Base-by-base conservation (phyloP, 2,888 invertebrate genomes). In the Yponomeuta evonymella region DNA sequence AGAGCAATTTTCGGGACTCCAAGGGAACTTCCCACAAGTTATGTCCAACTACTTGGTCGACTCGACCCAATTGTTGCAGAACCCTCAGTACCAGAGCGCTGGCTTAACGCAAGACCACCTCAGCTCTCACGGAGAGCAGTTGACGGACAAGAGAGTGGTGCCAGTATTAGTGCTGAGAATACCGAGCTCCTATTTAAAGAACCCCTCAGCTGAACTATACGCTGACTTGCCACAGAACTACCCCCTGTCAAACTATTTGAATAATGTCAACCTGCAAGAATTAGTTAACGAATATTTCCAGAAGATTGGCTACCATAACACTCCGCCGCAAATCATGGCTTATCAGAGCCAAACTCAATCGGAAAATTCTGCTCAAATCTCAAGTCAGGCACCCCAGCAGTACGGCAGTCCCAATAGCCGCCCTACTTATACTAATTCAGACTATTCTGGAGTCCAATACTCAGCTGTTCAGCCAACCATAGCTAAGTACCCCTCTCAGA, bases 161-260 rank as follows among this genome's bases (percentile, higher is more conserved):
- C 94, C 94, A 8, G 94, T 94, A 15, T 84, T 94, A 73, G 93
- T 94, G 30, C 77, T 94, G 63, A 88, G 93, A 79, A 91, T 94
- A 62, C 94, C 93, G 66, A 94, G 93, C 72, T 93, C 93, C 6
- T 94, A 93, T 71, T 78, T 94, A 0, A 87, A 86, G 69, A 93
- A 93, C 77, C 92, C 93, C 1, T 83, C 89, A 9, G 90, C 91
- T 43, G 93, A 92, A 74, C 76, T 94, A 1, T 93, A 94, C 77
- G 90, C 94, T 1, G 93, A 93, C 75, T 79, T 94, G 71, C 94
- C 94, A 1, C 86, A 92, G 64, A 90, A 88, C 74, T 93, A 94
- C 77, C 94, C 94, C 1, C 80, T 93, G 48, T 92, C 93, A 0
- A 87, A 90, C 70, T 87, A 90, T 73, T 83, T 94, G 51, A 94